These are phyloP conservation scores for Molorchus minor DNA, from an alignment of 2,888 invertebrate species.

Conservation along the genomic window DNA sequence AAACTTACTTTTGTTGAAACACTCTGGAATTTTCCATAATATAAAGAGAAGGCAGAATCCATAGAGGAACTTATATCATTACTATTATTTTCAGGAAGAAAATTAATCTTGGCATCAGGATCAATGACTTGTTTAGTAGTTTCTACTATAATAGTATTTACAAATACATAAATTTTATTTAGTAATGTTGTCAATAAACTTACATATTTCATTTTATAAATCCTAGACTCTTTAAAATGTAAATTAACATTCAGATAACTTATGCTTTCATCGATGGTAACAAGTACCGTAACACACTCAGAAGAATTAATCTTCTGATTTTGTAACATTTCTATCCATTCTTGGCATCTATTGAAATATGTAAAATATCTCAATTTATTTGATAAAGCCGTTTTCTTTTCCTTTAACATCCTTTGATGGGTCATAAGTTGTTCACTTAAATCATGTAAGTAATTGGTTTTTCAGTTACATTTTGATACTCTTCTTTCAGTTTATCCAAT, in stretches of 20 bases:
- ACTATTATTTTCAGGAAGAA: constrained; percentile 47
- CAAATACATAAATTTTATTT: constrained; percentile 80
- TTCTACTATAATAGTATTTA: constrained; percentile 78
- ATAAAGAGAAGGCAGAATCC: constrained; percentile 81
- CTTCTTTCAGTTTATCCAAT: constrained; percentile 75
- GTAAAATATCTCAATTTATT: constrained; percentile 86
- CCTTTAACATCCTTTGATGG: constrained; percentile 85
- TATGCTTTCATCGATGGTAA: constrained; percentile 87
- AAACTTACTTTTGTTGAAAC: constrained; percentile 86
- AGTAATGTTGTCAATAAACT: constrained; percentile 86
- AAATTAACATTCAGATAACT: constrained; percentile 83
- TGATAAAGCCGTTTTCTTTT: constrained; percentile 81
- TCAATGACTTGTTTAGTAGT: constrained; percentile 79
- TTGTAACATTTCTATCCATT: constrained; percentile 50
- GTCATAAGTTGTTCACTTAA: constrained; percentile 92
- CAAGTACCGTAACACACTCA: constrained; percentile 81
- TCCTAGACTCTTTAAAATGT: constrained; percentile 85
- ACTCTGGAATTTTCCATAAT: constrained; percentile 95
- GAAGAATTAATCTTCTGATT: constrained; percentile 68
- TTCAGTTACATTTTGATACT: constrained; percentile 88
- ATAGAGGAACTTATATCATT: constrained; percentile 52
- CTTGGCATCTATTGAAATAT: constrained; percentile 67
- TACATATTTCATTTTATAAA: constrained; percentile 84
- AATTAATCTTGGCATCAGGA: constrained; percentile 52
- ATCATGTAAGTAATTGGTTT: constrained; percentile 90